phyloP scores from a whole-genome alignment of 2,797 vertebrate genomes.

The Urosaurus nigricauda region DNA sequence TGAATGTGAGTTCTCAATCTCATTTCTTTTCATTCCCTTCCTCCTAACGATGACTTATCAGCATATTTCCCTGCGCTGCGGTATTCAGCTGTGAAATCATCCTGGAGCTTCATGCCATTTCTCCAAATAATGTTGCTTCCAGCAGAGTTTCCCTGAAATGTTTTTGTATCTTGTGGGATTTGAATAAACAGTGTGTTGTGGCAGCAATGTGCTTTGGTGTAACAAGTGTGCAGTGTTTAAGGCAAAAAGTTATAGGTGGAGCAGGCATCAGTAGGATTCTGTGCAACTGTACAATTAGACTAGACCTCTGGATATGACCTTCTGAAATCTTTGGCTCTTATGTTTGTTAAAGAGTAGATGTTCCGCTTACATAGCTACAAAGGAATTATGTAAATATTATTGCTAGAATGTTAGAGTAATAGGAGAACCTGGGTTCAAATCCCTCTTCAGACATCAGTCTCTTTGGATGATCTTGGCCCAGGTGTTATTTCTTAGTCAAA shows the following conservation, averaged over 20 bases:
- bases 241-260: background rate
- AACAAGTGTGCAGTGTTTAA: conserved; percentile 1
- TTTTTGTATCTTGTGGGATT: background rate
- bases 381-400: background rate
- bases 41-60: background rate
- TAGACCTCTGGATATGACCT: background rate
- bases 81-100: conserved; percentile 11
- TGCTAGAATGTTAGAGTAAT: background rate
- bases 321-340: background rate
- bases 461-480: background rate
- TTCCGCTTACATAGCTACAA: background rate
- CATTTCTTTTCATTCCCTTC: background rate
- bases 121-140: conserved; percentile 23
- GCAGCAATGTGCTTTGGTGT: background rate
- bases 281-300: conserved; percentile 7
- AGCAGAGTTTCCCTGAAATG: rapidly evolving
- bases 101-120: background rate
- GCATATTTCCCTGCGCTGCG: background rate
- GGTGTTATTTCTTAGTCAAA: background rate
- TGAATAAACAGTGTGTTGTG: conserved; percentile 12
- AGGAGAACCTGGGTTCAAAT: background rate
- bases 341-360: background rate
- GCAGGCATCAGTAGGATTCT: background rate
- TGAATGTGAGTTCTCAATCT: background rate
- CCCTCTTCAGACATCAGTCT: background rate